Evolutionary conservation across 2,797 vertebrate species (phyloP).

Genomic region (Siniperca undulata): DNA sequence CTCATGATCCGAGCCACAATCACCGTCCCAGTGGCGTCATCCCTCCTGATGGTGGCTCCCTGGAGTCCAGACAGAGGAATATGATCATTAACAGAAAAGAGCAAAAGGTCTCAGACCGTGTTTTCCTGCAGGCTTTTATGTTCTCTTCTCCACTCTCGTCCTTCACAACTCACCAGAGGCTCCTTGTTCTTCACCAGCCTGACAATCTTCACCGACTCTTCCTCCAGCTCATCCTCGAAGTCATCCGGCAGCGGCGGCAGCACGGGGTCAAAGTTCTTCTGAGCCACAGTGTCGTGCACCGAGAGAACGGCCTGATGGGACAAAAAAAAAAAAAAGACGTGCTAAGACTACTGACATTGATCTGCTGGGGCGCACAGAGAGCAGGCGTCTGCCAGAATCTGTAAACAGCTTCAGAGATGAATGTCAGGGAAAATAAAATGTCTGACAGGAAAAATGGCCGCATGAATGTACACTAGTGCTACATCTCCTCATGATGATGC

Average conservation of each 20-base stretch:
- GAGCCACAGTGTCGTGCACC: constrained; percentile 95
- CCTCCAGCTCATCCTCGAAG: constrained; percentile 93
- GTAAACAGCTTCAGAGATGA: constrained; percentile 10
- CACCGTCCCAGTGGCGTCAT: constrained; percentile 91
- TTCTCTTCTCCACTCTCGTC: background rate
- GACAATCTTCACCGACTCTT: constrained; percentile 97
- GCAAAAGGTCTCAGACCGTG: background rate
- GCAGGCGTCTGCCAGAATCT: background rate
- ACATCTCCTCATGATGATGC: background rate
- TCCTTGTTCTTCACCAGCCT: constrained; percentile 98
- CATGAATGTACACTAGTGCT: background rate
- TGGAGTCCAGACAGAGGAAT: constrained; percentile 64
- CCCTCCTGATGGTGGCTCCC: constrained; percentile 96
- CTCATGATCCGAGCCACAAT: constrained; percentile 96
- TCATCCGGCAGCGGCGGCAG: constrained; percentile 94
- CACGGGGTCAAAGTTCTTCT: constrained; percentile 97
- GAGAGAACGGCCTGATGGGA: constrained; percentile 91
- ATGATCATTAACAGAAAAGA: constrained; percentile 10
- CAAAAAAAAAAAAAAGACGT: background rate
- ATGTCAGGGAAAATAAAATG: background rate
- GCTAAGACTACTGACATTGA: constrained; percentile 9
- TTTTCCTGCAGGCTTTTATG: background rate
- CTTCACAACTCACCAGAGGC: constrained; percentile 88
- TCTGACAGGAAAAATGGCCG: background rate
- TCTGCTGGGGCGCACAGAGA: background rate